Conservation (phyloP, 2,797 vertebrate species). For the Chaunax sp. region DNA sequence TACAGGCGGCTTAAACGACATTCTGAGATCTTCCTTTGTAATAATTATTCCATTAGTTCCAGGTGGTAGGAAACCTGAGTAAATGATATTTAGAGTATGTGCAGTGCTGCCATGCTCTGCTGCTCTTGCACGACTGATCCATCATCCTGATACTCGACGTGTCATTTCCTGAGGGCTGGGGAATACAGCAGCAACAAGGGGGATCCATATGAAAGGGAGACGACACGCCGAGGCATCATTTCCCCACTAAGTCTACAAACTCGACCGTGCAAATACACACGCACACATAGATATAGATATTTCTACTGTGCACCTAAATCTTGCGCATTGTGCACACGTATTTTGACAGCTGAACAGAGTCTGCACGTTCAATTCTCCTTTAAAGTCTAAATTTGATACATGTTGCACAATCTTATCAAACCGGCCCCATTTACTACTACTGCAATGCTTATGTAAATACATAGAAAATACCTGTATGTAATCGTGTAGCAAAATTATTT, state of each 20-base stretch:
- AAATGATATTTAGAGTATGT: constrained; percentile 51
- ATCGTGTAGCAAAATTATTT: constrained; percentile 3
- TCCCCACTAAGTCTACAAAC: constrained; percentile 35
- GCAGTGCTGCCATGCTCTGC: constrained; percentile 57
- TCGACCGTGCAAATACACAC: constrained; percentile 16
- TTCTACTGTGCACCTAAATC: constrained; percentile 26
- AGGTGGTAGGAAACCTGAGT: constrained; percentile 48
- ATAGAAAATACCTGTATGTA: not conserved
- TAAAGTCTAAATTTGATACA: constrained; percentile 44
- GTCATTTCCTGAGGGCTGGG: constrained; percentile 69
- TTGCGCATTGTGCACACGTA: constrained; percentile 27
- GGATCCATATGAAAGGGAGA: constrained; percentile 55
- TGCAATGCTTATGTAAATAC: not conserved
- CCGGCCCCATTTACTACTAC: constrained; percentile 6
- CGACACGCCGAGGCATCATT: constrained; percentile 56
- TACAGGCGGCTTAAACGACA: constrained; percentile 26
- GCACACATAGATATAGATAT: not conserved
- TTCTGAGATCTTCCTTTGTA: constrained; percentile 32
- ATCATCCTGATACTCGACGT: constrained; percentile 67
- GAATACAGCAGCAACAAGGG: constrained; percentile 57
- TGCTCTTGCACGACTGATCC: constrained; percentile 61
- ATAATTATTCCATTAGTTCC: constrained; percentile 65
- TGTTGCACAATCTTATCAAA: constrained; percentile 52
- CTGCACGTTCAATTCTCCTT: constrained; percentile 26
- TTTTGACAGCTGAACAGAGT: constrained; percentile 45